Evolutionary conservation across 2,113 vertebrate species (phyloP).

Genomic region (Cololabis saira): DNA sequence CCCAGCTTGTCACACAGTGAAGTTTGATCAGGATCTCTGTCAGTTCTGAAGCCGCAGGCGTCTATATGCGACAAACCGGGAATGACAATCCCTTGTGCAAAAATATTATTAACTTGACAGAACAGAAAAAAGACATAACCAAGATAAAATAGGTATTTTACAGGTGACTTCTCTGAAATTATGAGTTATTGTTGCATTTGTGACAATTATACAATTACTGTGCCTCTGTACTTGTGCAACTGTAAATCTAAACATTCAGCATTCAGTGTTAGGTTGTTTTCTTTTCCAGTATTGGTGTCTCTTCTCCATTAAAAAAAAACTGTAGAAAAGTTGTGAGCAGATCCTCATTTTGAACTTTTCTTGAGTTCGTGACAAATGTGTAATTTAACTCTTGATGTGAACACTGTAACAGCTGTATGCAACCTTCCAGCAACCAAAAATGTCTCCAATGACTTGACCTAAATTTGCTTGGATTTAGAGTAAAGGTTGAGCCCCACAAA

Average conservation of each 20-base stretch:
- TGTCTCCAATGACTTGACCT: slow-evolving; percentile 59
- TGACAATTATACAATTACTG: no score
- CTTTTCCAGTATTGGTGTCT: slow-evolving; percentile 22
- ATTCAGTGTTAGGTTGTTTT: slow-evolving; percentile 6
- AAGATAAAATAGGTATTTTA: no score
- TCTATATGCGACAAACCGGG: no score
- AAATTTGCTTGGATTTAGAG: slow-evolving; percentile 54
- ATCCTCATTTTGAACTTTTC: background rate
- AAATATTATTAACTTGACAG: no score
- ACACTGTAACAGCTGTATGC: slow-evolving; percentile 36
- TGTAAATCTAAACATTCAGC: slow-evolving; percentile 16
- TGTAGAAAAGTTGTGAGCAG: background rate
- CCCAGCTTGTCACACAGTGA: no score
- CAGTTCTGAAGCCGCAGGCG: no score
- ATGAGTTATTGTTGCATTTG: no score
- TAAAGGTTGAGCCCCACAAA: slow-evolving; percentile 33
- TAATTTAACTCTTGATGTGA: slow-evolving; percentile 39
- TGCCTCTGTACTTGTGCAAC: no score
- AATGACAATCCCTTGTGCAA: no score
- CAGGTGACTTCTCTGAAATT: no score
- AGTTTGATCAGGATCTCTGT: no score
- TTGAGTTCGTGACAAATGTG: slow-evolving; percentile 46
- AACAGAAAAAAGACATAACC: no score
- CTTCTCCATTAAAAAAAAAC: slow-evolving; percentile 6
- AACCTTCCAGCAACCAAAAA: slow-evolving; percentile 30